phyloP scores from a whole-genome alignment of 2,797 vertebrate genomes.

The Pantherophis alleghaniensis region DNA sequence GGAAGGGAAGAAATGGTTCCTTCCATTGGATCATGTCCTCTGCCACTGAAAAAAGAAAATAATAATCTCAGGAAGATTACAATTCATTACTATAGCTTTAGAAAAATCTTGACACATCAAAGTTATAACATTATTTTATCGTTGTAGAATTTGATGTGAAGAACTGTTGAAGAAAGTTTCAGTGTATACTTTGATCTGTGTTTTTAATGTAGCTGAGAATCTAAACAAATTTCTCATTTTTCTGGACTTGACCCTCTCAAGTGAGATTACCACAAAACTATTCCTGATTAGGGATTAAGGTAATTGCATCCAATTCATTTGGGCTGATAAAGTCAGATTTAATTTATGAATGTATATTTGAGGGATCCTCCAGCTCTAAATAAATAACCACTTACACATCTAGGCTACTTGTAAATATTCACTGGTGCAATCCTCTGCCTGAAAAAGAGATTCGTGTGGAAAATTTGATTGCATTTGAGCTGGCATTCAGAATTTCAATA shows the following conservation, averaged over 20 bases:
- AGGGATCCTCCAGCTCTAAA: not conserved
- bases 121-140: not conserved
- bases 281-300: not conserved
- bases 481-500: not conserved
- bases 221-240: not conserved
- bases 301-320: not conserved
- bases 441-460: not conserved
- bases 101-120: constrained; percentile 3
- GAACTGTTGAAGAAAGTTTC: not conserved
- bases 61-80: not conserved
- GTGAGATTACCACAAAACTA: not conserved
- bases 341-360: not conserved
- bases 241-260: not conserved
- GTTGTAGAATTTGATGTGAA: not conserved
- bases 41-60: not conserved
- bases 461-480: not conserved
- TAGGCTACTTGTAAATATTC: not conserved
- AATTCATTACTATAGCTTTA: not conserved
- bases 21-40: not conserved
- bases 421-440: not conserved
- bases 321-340: not conserved
- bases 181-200: not conserved
- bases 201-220: not conserved
- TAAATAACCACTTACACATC: not conserved
- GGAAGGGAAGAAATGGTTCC: not conserved